These are phyloP conservation scores for Sericinus montela DNA, from an alignment of 2,888 invertebrate genomes.

Conservation along the genomic window DNA sequence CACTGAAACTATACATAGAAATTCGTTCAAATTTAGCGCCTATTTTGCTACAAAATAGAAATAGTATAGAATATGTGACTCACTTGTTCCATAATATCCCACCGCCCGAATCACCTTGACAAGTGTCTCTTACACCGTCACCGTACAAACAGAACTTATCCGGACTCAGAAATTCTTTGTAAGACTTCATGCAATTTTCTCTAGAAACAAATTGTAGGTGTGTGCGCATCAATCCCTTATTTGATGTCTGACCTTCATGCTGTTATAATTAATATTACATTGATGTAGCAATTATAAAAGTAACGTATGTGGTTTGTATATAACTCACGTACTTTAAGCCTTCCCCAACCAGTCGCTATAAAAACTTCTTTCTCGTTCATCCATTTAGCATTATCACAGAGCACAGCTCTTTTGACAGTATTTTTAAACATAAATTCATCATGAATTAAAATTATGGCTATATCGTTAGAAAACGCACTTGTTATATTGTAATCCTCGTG, in stretches of 20 bases:
- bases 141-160: conserved; percentile 43
- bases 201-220: conserved; percentile 28
- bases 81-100: conserved; percentile 39
- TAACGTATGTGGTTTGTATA: background rate
- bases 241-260: conserved; percentile 25
- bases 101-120: conserved; percentile 42
- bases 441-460: conserved; percentile 35
- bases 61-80: background rate
- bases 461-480: conserved; percentile 32
- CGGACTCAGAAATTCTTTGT: conserved; percentile 23
- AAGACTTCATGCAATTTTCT: conserved; percentile 26
- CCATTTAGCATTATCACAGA: conserved; percentile 30
- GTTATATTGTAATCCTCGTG: conserved; percentile 34
- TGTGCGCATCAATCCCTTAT: conserved; percentile 25
- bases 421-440: conserved; percentile 27
- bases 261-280: conserved; percentile 18
- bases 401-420: conserved; percentile 28
- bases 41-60: background rate
- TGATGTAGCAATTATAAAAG: background rate
- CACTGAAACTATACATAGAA: conserved; percentile 21
- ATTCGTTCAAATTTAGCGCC: background rate
- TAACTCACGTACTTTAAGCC: conserved; percentile 27
- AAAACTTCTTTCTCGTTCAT: conserved; percentile 35
- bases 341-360: conserved; percentile 43
- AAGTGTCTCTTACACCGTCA: conserved; percentile 35